Conservation (phyloP, 2,113 vertebrate species). For the Xiphias gladius region DNA sequence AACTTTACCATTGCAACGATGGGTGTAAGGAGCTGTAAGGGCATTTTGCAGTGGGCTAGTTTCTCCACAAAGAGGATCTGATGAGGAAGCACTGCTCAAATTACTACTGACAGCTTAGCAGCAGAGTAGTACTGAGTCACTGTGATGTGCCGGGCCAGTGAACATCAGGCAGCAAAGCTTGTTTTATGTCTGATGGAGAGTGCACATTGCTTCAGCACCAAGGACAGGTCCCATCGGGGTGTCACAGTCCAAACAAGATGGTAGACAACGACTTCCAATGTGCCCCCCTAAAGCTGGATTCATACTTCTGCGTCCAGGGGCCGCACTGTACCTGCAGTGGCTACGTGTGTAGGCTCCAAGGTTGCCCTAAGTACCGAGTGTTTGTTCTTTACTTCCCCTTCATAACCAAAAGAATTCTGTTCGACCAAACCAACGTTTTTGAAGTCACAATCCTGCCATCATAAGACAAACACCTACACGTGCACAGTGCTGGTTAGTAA, state of each 20-base stretch:
- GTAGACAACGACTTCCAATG: background rate
- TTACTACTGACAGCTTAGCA: constrained; percentile 58
- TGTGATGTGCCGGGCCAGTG: constrained; percentile 16
- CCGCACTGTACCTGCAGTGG: background rate
- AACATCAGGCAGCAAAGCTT: constrained; percentile 45
- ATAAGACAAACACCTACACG: background rate
- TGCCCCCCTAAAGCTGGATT: background rate
- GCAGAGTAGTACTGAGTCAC: constrained; percentile 59
- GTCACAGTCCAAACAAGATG: background rate
- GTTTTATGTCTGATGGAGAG: constrained; percentile 34
- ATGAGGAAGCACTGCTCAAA: constrained; percentile 50
- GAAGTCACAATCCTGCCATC: background rate
- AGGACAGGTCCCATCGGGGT: constrained; percentile 56
- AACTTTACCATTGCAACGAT: constrained; percentile 69
- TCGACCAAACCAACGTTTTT: background rate
- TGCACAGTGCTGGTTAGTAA: background rate
- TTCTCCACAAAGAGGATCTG: constrained; percentile 30
- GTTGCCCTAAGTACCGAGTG: background rate
- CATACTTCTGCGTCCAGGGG: background rate
- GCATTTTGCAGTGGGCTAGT: constrained; percentile 47
- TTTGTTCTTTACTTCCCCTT: background rate
- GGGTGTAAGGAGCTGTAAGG: constrained; percentile 43
- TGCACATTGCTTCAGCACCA: constrained; percentile 54
- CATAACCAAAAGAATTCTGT: background rate
- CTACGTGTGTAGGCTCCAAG: background rate